Evolutionary conservation across 2,113 vertebrate species (phyloP).

Genomic region (Pituophis catenifer): DNA sequence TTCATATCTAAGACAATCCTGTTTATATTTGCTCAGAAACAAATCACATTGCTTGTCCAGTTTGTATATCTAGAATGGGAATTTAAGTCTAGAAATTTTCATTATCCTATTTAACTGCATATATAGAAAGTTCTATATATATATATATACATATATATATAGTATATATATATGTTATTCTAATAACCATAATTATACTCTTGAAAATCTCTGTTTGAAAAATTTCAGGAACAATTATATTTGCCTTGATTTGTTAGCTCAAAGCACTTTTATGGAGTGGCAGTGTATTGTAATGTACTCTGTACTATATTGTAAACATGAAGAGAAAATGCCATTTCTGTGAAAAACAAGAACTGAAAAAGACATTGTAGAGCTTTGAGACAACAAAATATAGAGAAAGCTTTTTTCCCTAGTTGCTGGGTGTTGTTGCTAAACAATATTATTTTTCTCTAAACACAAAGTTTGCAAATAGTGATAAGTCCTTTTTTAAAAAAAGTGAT

Average conservation of each 20-base stretch:
- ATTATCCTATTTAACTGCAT: neutral
- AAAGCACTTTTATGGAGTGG: neutral
- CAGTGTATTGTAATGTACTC: neutral
- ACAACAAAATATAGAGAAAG: conserved; percentile 10
- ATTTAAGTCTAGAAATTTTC: neutral
- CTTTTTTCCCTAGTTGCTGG: conserved; percentile 19
- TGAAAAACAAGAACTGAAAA: neutral
- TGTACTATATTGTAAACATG: conserved; percentile 7
- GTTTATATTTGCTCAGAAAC: neutral
- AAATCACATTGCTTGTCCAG: neutral
- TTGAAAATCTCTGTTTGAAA: conserved; percentile 9
- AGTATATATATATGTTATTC: neutral
- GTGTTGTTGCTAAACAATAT: conserved; percentile 7
- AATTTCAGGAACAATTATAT: conserved; percentile 11
- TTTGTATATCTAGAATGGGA: neutral
- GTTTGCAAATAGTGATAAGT: neutral
- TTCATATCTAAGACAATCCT: neutral
- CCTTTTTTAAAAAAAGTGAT: neutral
- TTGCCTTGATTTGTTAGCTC: conserved; percentile 16
- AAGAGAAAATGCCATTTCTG: conserved; percentile 34
- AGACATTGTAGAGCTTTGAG: neutral
- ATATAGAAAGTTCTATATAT: neutral
- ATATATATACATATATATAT: neutral
- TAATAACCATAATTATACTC: neutral
- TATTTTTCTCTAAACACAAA: conserved; percentile 17